Base-by-base conservation (phyloP, 2,113 vertebrate species). In the Eonycteris spelaea region DNA sequence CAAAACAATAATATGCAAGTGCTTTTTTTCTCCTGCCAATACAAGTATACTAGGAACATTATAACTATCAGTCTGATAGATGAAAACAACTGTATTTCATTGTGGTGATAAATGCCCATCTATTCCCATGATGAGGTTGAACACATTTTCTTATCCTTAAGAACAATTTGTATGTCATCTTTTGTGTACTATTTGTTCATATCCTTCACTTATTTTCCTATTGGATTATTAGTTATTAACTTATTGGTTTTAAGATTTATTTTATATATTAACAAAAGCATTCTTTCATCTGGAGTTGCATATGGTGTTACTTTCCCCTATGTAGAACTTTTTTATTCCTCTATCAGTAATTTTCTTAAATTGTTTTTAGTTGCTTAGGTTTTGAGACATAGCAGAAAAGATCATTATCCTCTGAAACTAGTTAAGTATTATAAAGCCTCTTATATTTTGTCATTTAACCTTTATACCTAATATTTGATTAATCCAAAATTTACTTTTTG, bases 341-440 rank as follows among this genome's bases (percentile, higher is more conserved):
- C 19, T 74, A 30, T 55, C 28, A 84, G 11, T 78, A n/a, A 94
- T 57, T 68, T 6, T 57, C 6, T 84, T 28, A 16, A 53, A 93
- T 86, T 80, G 2, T 43, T 95, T 92, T 91, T 73, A 83, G 86
- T 92, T 95, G 28, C 6, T 92, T 84, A 75, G 48, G 4, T 80
- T 90, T 91, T 65, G 14, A 94, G 45, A 70, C 6, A 86, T 28
- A 57, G 21, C 28, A 68, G 38, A 93, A 95, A 51, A 15, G 4
- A 80, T 96, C 11, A 35, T 18, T 91, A 8, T 55, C 35, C 22
- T 40, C 11, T 84, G 24, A 68, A 83, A 79, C 38, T 14, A 74
- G 16, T 87, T 84, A 96, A 48, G 26, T 15, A 43, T 65, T 5
- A 48, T 55, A 61, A 73, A 24, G 1, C 10, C 73, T 59, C 26